Base-by-base conservation (phyloP, 2,113 vertebrate genomes). In the Cryptomyrus ogoouensis region DNA sequence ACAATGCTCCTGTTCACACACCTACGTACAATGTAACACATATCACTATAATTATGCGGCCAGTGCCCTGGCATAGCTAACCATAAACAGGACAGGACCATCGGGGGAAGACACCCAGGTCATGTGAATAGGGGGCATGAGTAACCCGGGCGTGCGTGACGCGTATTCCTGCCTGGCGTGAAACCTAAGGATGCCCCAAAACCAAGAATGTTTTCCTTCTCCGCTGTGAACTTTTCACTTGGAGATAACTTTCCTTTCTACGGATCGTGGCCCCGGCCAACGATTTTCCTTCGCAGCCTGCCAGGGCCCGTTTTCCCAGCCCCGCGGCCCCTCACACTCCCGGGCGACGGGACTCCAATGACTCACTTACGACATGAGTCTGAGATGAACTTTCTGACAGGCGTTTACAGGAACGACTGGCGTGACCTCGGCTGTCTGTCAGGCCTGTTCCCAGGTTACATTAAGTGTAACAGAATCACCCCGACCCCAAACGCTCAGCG, bases 371-470 rank as follows among this genome's bases (percentile, higher is more conserved):
- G 89, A 92, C 88, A 90, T 83, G 92, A 93, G 91, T 91, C 89
- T 90, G 91, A 93, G 17, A 86, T 91, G 90, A 90, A 90, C 91
- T 88, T 93, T 91, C 92, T 90, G 92, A 93, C 90, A 93, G 92
- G 93, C 95, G 93, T 95, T 95, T 95, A 95, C 93, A 95, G 94
- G 94, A 94, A 95, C 91, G 93, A 94, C 91, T 92, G 91, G 91
- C 90, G 92, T 93, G 92, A 92, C 80, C 93, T 92, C 93, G 90
- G 91, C 91, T 31, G 90, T 91, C 92, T 89, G 92, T 90, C 91
- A 92, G 94, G n/a, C 19, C 84, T 90, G 88, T 91, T 93, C 93
- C 93, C 93, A 90, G 93, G 92, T 94, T 93, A 93, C 93, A 95
- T 95, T 93, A 94, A 94, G 94, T 94, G 94, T 94, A 95, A 95